Evolutionary conservation across 2,888 invertebrate genomes (phyloP).

Genomic region (Thera obeliscata): DNA sequence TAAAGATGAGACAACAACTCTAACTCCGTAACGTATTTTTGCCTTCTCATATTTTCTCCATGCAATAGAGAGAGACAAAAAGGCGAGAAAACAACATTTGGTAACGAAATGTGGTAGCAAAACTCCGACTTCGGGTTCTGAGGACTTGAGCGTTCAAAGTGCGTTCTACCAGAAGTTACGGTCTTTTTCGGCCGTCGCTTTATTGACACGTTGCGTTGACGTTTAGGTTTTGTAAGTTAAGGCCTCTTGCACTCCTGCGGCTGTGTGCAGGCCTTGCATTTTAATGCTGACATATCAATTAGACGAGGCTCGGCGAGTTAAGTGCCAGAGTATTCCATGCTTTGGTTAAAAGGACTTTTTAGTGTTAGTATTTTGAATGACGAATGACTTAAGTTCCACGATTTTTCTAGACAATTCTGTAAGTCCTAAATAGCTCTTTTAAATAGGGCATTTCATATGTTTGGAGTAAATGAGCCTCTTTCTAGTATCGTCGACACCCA

Average conservation of each 20-base stretch:
- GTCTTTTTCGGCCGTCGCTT: neutral
- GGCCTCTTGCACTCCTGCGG: neutral
- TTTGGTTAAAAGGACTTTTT: neutral
- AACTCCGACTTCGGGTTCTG: no score
- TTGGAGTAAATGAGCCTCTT: neutral
- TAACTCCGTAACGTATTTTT: no score
- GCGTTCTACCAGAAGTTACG: no score
- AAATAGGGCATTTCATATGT: neutral
- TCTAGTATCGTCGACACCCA: constrained; percentile 11
- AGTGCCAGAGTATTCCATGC: neutral
- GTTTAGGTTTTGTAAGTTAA: neutral
- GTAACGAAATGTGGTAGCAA: no score
- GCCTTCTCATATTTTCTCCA: no score
- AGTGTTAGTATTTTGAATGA: constrained; percentile 7
- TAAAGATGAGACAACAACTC: no score
- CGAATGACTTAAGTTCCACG: neutral
- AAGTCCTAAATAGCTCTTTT: neutral
- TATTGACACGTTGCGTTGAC: neutral
- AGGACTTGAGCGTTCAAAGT: no score
- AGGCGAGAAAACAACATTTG: no score
- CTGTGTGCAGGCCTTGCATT: neutral
- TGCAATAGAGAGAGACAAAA: no score
- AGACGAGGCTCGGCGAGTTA: neutral
- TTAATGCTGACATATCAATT: constrained; percentile 13
- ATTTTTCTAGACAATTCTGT: neutral